A percentile compares a stretch with the other conserved stretches of the same genome.
phyloP scores from a whole-genome alignment of 2,797 vertebrate genomes.

The Sarcophilus harrisii region DNA sequence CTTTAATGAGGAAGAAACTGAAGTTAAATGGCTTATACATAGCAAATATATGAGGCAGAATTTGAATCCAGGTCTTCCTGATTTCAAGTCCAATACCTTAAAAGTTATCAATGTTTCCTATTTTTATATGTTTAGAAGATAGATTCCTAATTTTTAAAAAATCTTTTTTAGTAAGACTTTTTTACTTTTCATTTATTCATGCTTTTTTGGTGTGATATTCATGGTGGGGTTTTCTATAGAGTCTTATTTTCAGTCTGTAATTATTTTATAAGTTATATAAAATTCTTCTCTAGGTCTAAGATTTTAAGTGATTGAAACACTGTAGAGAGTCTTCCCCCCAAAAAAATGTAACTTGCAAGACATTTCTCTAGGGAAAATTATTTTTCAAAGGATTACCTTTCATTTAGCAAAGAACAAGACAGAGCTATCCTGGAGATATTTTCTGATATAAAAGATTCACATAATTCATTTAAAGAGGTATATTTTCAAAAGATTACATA shows the following conservation, averaged over 20 bases:
- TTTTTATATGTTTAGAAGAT: not conserved
- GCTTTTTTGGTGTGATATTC: not conserved
- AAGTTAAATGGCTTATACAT: not conserved
- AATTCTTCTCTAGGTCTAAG: not conserved
- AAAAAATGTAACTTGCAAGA: not conserved
- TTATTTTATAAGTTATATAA: not conserved
- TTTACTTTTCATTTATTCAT: not conserved
- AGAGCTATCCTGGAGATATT: not conserved
- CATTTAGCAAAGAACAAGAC: not conserved
- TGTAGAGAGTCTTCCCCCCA: not conserved
- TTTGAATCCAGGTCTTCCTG: not conserved
- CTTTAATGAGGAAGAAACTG: not conserved
- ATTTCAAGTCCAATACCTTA: not conserved
- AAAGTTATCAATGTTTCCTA: not conserved
- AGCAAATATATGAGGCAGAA: not conserved
- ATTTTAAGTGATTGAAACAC: not conserved
- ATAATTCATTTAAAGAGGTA: not conserved
- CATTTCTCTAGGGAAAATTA: not conserved
- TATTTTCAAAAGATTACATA: not conserved
- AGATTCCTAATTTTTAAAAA: not conserved
- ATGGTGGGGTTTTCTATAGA: not conserved
- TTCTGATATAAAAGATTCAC: not conserved
- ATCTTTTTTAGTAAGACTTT: not conserved
- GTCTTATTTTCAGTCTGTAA: not conserved
- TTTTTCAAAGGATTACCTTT: constrained; percentile 2